Base-by-base conservation (phyloP, 35 echinoderm and acorn worm genomes). In the Lytechinus pictus region DNA sequence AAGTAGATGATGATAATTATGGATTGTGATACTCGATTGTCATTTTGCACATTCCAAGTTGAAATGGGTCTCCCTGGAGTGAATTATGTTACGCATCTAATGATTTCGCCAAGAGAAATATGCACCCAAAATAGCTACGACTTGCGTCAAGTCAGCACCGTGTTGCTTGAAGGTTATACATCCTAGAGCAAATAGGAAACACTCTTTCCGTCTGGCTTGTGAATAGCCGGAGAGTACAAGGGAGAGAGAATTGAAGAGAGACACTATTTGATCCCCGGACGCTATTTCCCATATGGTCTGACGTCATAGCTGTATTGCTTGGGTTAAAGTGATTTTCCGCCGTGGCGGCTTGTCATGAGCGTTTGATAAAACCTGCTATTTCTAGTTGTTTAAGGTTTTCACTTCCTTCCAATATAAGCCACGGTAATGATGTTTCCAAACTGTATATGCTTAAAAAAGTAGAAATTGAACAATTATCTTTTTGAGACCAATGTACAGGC, bases 251-350 rank as follows among this genome's bases (percentile, higher is more conserved):
- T 58, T 24, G 66, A 79, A 24, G 66, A 79, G 61, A 16, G 66
- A 79, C 66, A 79, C 19, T 79, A 79, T 79, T 79, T 24, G 5
- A 79, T 58, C 66, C 66, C 66, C 66, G 66, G 66, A 79, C 66
- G 66, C 66, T 79, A 79, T 79, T 79, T 79, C 19, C 66, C 66
- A 79, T 79, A 24, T 24, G 16, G 21, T 19, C 66, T 79, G 66
- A 79, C 66, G 66, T 79, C 66, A 79, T 79, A 79, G 66, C 19
- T 79, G 6, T 79, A 79, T 44, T 44, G 66, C n/a, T 79, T 79
- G 16, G 66, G 66, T 79, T 79, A 79, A 79, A 79, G 66, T 79
- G 66, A 79, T 79, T 79, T 79, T 79, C 66, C 66, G 66, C n/a
- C 66, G 4, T 79, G 21, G 66, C 66, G 21, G 66, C 66, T 79